Conservation (phyloP, 2,113 vertebrate genomes). For the Nycticorax nycticorax region DNA sequence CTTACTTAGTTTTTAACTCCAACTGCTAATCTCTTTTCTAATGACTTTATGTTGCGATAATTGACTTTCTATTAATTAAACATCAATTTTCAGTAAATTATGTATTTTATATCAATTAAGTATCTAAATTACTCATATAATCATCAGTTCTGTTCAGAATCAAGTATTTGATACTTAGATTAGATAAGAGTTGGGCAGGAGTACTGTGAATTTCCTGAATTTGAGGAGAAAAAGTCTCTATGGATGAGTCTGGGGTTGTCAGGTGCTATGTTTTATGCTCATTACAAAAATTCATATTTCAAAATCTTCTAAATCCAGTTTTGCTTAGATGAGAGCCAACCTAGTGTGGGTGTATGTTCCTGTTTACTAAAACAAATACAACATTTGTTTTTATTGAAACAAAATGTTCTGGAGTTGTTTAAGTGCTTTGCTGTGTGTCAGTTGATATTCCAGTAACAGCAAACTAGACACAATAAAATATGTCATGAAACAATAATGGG, state of each 20-base stretch:
- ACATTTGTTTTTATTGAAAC: not conserved
- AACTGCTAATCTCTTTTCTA: not conserved
- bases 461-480: not conserved
- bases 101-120: not conserved
- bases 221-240: not conserved
- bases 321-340: not conserved
- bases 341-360: not conserved
- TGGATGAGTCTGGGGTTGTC: not conserved
- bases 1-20: not conserved
- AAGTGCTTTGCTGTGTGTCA: not conserved
- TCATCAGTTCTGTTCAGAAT: not conserved
- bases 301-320: not conserved
- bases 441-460: not conserved
- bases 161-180: not conserved
- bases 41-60: not conserved
- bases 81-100: not conserved
- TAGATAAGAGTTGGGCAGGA: not conserved
- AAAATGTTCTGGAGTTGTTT: not conserved
- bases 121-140: not conserved
- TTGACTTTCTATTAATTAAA: not conserved
- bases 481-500: not conserved
- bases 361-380: not conserved
- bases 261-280: not conserved
- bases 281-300: not conserved
- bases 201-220: not conserved